phyloP scores from a whole-genome alignment of 2,888 invertebrate genomes.

The Synergus gifuensis region DNA sequence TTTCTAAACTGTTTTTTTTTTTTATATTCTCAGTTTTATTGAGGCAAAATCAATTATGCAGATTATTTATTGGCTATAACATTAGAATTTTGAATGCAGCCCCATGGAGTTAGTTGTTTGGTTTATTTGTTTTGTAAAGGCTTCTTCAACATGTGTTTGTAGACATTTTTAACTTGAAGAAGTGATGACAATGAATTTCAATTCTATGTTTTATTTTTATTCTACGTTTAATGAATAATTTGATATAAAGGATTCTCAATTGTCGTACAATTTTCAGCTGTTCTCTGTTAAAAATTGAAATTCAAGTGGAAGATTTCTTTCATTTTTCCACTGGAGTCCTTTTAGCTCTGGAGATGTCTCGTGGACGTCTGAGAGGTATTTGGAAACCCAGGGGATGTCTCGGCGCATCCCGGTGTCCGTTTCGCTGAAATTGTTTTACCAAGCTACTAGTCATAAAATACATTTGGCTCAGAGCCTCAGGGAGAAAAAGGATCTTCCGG shows the following conservation, averaged over 20 bases:
- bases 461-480: slow-evolving; percentile 30
- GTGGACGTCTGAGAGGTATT: slow-evolving; percentile 20
- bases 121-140: background rate
- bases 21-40: slow-evolving; percentile 9
- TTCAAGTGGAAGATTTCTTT: slow-evolving; percentile 18
- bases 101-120: background rate
- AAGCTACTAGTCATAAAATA: slow-evolving; percentile 13
- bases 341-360: slow-evolving; percentile 1
- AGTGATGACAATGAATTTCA: background rate
- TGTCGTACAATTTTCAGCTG: background rate
- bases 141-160: background rate
- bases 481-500: slow-evolving; percentile 2
- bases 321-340: slow-evolving; percentile 21
- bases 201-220: background rate
- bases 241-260: background rate
- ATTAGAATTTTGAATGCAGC: background rate
- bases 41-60: slow-evolving; percentile 8
- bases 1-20: slow-evolving; percentile 5
- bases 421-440: slow-evolving; percentile 39
- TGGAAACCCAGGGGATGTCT: slow-evolving; percentile 33
- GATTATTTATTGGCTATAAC: slow-evolving; percentile 21
- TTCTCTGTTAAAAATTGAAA: background rate
- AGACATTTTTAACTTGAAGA: background rate
- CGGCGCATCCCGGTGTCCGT: slow-evolving; percentile 23
- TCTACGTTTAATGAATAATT: background rate